phyloP scores from a whole-genome alignment of 2,113 vertebrate genomes.

The Myotis yumanensis region DNA sequence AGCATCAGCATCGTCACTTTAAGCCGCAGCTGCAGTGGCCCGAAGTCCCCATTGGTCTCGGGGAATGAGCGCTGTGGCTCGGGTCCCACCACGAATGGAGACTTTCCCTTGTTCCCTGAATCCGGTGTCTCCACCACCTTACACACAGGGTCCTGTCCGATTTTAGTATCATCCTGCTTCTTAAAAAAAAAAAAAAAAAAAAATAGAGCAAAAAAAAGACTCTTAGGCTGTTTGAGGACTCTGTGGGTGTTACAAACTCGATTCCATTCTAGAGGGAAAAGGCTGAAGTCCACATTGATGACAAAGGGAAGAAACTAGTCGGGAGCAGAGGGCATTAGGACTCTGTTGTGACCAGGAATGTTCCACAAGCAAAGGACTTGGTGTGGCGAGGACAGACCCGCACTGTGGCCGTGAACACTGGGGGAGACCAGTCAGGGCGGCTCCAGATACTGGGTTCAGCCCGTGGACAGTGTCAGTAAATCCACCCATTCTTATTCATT shows the following conservation, averaged over 20 bases:
- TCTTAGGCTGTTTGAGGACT: background rate
- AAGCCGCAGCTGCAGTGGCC: too few species aligned
- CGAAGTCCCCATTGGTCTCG: rapidly evolving
- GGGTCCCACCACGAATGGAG: rapidly evolving
- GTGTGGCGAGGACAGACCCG: background rate
- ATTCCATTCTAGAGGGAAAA: background rate
- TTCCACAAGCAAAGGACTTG: background rate
- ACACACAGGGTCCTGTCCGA: background rate
- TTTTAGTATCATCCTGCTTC: background rate
- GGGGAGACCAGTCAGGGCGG: background rate
- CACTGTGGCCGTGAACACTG: background rate
- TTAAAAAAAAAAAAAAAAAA: too few species aligned
- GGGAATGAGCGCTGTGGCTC: background rate
- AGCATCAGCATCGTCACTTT: background rate
- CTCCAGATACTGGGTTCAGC: background rate
- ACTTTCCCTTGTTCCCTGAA: rapidly evolving
- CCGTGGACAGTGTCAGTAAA: background rate
- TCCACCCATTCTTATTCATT: background rate
- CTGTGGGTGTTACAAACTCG: rapidly evolving
- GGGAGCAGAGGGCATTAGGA: background rate
- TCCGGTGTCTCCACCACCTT: rapidly evolving
- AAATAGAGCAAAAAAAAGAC: background rate
- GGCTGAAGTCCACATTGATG: rapidly evolving
- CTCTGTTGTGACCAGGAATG: background rate
- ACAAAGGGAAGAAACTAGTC: background rate